Percentiles rank a stretch among this genome's conserved stretches.
Evolutionary conservation across 2,797 vertebrate species (phyloP).

Genomic region (Spondyliosoma cantharus): DNA sequence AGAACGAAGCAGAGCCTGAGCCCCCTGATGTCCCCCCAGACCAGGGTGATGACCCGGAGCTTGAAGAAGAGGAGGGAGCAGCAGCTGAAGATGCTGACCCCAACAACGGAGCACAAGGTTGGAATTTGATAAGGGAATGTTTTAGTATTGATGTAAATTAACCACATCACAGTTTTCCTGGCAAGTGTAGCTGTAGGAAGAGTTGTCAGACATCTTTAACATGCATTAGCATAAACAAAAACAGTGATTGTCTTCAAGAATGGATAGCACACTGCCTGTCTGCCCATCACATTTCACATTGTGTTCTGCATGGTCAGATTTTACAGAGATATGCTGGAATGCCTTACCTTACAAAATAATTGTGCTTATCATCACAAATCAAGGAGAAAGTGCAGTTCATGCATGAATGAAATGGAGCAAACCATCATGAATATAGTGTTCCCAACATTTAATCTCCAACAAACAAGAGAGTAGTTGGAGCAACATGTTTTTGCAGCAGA

Average conservation of each 20-base stretch:
- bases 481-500: background rate
- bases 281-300: background rate
- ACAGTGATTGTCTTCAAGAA: background rate
- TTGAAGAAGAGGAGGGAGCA: slow-evolving; percentile 93
- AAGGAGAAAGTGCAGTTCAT: background rate
- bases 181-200: background rate
- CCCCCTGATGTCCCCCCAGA: slow-evolving; percentile 86
- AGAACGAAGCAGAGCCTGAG: slow-evolving; percentile 91
- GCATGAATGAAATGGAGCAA: background rate
- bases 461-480: background rate
- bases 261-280: background rate
- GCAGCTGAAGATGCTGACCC: slow-evolving; percentile 94
- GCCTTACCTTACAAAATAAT: background rate
- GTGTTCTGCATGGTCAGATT: background rate
- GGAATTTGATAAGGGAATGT: background rate
- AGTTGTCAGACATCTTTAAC: background rate
- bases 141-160: background rate
- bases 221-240: background rate
- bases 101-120: slow-evolving; percentile 93
- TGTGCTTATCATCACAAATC: slow-evolving; percentile 8
- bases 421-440: background rate
- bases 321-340: background rate
- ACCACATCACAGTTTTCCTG: background rate
- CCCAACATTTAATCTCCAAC: background rate
- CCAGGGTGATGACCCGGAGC: slow-evolving; percentile 90